A percentile compares a stretch with the other conserved stretches of the same genome.
These are phyloP conservation scores for Drosophila helvetica DNA, from an alignment of 2,888 invertebrate species.

Conservation along the genomic window DNA sequence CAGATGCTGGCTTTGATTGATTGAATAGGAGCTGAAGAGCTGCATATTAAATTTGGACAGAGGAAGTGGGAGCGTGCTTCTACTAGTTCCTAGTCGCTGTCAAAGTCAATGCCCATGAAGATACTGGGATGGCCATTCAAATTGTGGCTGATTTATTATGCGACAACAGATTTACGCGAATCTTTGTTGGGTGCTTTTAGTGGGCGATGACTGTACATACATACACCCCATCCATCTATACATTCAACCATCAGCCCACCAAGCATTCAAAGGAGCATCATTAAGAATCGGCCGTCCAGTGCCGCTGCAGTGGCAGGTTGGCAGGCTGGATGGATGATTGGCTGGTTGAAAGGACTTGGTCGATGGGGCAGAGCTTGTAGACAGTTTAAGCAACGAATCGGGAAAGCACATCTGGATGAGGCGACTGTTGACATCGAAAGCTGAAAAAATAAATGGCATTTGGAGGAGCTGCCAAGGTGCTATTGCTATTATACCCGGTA, in stretches of 20 bases:
- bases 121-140: conserved; percentile 48
- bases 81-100: neutral
- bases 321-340: too few relatives aligned
- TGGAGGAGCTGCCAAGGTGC: neutral
- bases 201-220: conserved; percentile 25
- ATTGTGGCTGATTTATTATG: conserved; percentile 77
- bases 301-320: too few relatives aligned
- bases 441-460: conserved; percentile 2
- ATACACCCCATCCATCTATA: conserved; percentile 6
- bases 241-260: too few relatives aligned
- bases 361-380: too few relatives aligned
- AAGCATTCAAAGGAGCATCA: too few relatives aligned
- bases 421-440: conserved; percentile 41
- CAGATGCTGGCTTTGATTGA: conserved; percentile 72
- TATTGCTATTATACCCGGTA: neutral
- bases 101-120: conserved; percentile 55
- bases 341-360: too few relatives aligned
- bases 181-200: conserved; percentile 31
- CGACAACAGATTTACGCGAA: conserved; percentile 73
- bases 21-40: conserved; percentile 76
- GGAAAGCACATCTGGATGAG: neutral
- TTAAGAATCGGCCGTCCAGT: too few relatives aligned
- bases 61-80: neutral
- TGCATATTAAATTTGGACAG: conserved; percentile 72
- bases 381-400: too few relatives aligned